These are phyloP conservation scores for Falco concolor DNA, from an alignment of 2,797 vertebrate genomes.

Conservation along the genomic window DNA sequence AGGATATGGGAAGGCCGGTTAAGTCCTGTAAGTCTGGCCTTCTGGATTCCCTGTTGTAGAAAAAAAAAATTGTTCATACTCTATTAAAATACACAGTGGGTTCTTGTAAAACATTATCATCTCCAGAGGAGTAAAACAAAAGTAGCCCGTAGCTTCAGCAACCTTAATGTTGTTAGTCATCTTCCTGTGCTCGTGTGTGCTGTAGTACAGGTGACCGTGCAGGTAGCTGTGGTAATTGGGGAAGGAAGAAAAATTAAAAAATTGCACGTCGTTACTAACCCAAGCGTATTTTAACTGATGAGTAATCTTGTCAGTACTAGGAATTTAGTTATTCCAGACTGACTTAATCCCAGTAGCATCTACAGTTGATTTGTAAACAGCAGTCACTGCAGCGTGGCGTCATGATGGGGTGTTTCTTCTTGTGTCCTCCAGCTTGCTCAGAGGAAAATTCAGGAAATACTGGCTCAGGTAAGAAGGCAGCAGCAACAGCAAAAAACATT, in stretches of 20 bases:
- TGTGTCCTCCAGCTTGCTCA: constrained; percentile 87
- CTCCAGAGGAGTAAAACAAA: not conserved
- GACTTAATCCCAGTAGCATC: not conserved
- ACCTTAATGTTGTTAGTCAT: not conserved
- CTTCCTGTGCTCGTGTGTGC: not conserved
- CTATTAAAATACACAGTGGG: not conserved
- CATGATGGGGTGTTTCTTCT: not conserved
- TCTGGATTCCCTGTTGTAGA: not conserved
- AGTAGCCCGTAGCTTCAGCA: not conserved
- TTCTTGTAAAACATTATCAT: not conserved
- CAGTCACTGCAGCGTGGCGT: not conserved
- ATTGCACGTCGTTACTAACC: not conserved
- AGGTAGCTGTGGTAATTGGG: not conserved
- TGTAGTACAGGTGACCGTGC: not conserved
- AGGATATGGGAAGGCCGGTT: not conserved
- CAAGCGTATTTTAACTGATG: not conserved
- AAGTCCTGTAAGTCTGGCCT: not conserved
- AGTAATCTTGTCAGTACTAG: not conserved
- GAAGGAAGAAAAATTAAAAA: not conserved
- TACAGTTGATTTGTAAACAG: not conserved
- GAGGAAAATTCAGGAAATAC: constrained; percentile 99
- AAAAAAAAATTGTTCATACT: not conserved
- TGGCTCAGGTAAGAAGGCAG: constrained; percentile 96
- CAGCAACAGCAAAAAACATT: constrained; percentile 85
- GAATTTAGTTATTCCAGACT: not conserved